Evolutionary conservation across 2,888 invertebrate species (phyloP).

Genomic region (Urechis unicinctus): DNA sequence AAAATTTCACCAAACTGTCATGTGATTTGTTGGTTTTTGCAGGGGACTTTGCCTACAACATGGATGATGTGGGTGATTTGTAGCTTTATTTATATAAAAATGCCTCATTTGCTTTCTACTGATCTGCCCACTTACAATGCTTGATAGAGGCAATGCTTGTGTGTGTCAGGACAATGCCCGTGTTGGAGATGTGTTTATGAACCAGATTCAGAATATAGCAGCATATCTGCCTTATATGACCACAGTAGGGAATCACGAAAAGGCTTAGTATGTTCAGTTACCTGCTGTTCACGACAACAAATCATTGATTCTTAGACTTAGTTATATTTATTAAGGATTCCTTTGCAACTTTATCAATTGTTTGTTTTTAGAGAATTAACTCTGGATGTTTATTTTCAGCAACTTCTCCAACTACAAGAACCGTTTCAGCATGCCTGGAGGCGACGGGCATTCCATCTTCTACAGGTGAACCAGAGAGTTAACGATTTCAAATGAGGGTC

Average conservation of each 20-base stretch:
- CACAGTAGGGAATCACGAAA: conserved; percentile 81
- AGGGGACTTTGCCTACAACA: conserved; percentile 89
- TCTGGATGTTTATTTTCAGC: conserved; percentile 53
- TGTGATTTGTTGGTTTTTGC: too few relatives aligned
- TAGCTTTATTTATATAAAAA: too few relatives aligned
- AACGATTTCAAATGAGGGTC: neutral
- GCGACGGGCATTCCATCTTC: conserved; percentile 35
- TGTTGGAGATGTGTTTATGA: conserved; percentile 88
- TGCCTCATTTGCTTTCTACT: too few relatives aligned
- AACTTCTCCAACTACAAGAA: conserved; percentile 92
- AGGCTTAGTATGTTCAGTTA: conserved; percentile 65
- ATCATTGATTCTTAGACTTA: too few relatives aligned
- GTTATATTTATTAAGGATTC: too few relatives aligned
- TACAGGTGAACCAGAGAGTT: conserved; percentile 34
- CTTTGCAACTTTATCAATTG: neutral
- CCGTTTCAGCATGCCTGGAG: conserved; percentile 56
- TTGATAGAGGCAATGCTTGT: too few relatives aligned
- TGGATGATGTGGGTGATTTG: conserved; percentile 61
- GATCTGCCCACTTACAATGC: neutral
- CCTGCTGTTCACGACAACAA: neutral
- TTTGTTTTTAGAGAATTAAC: neutral
- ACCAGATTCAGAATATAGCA: conserved; percentile 80
- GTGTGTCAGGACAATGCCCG: conserved; percentile 60
- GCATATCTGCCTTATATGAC: conserved; percentile 78
- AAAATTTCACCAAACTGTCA: neutral